A percentile compares a stretch with the other conserved stretches of the same genome.
phyloP scores from a whole-genome alignment of 2,888 invertebrate species.

The Melinopterus prodromus region DNA sequence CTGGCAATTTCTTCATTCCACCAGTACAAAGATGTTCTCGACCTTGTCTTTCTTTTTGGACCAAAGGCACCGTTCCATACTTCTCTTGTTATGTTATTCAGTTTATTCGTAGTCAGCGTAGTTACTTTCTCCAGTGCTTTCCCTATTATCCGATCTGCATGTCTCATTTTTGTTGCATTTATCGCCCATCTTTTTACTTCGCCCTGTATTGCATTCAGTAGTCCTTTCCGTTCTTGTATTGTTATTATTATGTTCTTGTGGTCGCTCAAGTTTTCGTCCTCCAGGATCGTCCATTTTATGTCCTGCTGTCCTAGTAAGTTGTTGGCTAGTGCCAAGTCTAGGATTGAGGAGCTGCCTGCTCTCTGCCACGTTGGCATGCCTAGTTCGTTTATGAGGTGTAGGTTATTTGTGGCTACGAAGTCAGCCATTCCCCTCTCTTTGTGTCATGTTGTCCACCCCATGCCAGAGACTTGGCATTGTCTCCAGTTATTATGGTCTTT shows the following conservation, averaged over 20 bases:
- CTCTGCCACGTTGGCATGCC: slow-evolving; percentile 9
- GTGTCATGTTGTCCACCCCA: slow-evolving; percentile 28
- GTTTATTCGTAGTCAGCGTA: background rate
- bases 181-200: background rate
- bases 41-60: background rate
- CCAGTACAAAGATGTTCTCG: background rate
- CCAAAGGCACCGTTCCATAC: background rate
- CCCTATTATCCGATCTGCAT: background rate
- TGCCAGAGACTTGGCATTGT: slow-evolving; percentile 29
- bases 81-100: background rate
- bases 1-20: background rate
- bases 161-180: background rate
- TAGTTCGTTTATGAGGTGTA: background rate
- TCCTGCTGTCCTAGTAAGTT: background rate
- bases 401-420: background rate
- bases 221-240: background rate
- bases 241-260: background rate
- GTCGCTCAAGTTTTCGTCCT: background rate
- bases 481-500: slow-evolving; percentile 20
- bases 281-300: background rate
- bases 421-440: slow-evolving; percentile 18
- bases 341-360: slow-evolving; percentile 11
- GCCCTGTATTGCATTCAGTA: background rate
- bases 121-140: background rate
- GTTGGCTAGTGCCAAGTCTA: slow-evolving; percentile 25